Conservation (phyloP, 1,140 invertebrate species). For the Drosophila prosaltans region DNA sequence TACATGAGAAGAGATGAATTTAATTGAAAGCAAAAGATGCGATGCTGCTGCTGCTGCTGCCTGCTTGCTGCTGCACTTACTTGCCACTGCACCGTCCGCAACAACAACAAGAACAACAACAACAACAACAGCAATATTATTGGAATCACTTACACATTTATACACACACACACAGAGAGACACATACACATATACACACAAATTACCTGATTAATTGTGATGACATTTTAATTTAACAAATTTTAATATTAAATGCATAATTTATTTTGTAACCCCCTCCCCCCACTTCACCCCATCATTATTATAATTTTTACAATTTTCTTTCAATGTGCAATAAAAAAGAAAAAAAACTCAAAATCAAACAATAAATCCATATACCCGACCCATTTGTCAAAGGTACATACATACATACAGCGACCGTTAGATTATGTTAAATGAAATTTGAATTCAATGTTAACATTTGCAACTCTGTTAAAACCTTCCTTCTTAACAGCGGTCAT, state of each 20-base stretch:
- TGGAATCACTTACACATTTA: constrained; percentile 38
- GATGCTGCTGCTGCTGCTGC: not conserved
- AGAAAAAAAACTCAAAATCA: constrained; percentile 28
- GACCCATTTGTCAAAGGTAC: not conserved
- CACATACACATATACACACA: constrained; percentile 31
- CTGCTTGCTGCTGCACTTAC: constrained; percentile 44
- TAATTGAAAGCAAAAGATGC: constrained; percentile 47
- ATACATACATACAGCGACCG: no score
- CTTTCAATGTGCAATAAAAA: constrained; percentile 62
- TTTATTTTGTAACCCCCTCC: constrained; percentile 32
- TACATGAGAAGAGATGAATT: constrained; percentile 35
- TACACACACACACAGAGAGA: constrained; percentile 30
- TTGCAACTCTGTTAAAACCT: constrained; percentile 24
- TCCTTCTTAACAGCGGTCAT: constrained; percentile 48
- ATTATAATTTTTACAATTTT: constrained; percentile 14
- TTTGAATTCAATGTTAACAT: constrained; percentile 6
- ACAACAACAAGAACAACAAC: not conserved
- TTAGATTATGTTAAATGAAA: not conserved
- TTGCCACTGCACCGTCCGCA: constrained; percentile 54
- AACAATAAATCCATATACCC: not conserved
- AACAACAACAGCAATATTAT: constrained; percentile 22
- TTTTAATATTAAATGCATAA: constrained; percentile 46
- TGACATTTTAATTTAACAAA: constrained; percentile 66
- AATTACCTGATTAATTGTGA: constrained; percentile 76
- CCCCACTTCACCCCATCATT: not conserved